These are phyloP conservation scores for Drosophila formosana DNA, from an alignment of 2,888 invertebrate species.

Conservation along the genomic window DNA sequence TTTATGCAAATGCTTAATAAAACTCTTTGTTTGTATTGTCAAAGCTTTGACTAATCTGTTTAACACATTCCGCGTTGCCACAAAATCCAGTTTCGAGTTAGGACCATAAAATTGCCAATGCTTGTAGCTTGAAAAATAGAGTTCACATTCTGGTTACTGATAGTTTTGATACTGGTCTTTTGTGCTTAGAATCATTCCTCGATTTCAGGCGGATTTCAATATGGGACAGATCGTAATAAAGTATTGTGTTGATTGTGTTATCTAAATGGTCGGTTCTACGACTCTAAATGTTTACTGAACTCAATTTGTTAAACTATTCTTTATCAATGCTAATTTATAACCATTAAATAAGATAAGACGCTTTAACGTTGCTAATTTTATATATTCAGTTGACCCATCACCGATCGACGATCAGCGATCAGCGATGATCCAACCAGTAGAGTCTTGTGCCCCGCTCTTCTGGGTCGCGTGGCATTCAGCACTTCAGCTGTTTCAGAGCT, in stretches of 20 bases:
- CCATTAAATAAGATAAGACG: constrained; percentile 16
- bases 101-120: constrained; percentile 49
- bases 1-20: constrained; percentile 67
- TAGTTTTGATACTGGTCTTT: constrained; percentile 4
- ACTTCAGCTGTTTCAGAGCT: constrained; percentile 16
- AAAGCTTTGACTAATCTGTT: constrained; percentile 57
- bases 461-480: constrained; percentile 39
- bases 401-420: background rate
- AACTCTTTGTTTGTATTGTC: constrained; percentile 51
- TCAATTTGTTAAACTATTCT: constrained; percentile 53
- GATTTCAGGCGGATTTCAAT: constrained; percentile 7
- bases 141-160: constrained; percentile 29
- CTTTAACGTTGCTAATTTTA: constrained; percentile 30
- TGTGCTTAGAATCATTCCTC: background rate
- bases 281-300: constrained; percentile 47
- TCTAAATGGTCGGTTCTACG: constrained; percentile 35
- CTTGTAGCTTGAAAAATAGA: constrained; percentile 29
- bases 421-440: constrained; percentile 22
- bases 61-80: constrained; percentile 57
- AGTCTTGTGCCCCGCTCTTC: constrained; percentile 26
- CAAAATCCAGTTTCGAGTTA: constrained; percentile 33
- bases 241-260: constrained; percentile 19
- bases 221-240: background rate
- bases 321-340: constrained; percentile 27
- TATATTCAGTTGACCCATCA: constrained; percentile 32